These are phyloP conservation scores for Agrochola macilenta DNA, from an alignment of 2,888 invertebrate species.

Conservation along the genomic window DNA sequence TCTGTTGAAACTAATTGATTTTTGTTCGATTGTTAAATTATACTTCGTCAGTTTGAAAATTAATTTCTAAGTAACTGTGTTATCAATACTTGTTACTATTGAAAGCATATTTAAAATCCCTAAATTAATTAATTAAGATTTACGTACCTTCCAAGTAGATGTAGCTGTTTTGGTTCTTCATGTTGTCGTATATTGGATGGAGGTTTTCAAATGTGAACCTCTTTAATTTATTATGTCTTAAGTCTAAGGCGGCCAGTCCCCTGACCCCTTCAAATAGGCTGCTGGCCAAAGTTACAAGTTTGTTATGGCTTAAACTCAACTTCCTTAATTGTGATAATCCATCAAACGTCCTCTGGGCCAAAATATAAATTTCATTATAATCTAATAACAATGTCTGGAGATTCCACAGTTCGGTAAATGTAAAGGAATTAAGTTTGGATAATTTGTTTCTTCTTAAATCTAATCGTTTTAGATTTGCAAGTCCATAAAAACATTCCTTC, in stretches of 20 bases:
- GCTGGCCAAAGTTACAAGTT: slow-evolving; percentile 92
- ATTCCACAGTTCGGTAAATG: slow-evolving; percentile 94
- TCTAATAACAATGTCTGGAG: slow-evolving; percentile 93
- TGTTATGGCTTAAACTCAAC: slow-evolving; percentile 94
- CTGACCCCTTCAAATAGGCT: slow-evolving; percentile 93
- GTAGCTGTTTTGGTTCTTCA: slow-evolving; percentile 93
- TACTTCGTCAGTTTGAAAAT: slow-evolving; percentile 14
- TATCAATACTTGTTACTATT: slow-evolving; percentile 7
- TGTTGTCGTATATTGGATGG: slow-evolving; percentile 93
- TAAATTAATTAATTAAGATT: slow-evolving; percentile 9
- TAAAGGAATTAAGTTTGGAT: slow-evolving; percentile 93
- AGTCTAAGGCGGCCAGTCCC: slow-evolving; percentile 93
- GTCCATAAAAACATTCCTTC: slow-evolving; percentile 94
- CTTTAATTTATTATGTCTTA: slow-evolving; percentile 94
- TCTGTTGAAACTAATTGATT: slow-evolving; percentile 71
- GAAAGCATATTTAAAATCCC: background rate
- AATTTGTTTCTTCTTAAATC: slow-evolving; percentile 94
- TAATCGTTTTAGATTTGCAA: slow-evolving; percentile 93
- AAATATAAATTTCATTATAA: slow-evolving; percentile 92
- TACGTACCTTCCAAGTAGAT: slow-evolving; percentile 94
- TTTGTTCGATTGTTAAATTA: slow-evolving; percentile 67
- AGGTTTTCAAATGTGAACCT: slow-evolving; percentile 94
- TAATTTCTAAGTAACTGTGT: slow-evolving; percentile 25
- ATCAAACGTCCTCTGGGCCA: slow-evolving; percentile 94
- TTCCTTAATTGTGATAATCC: slow-evolving; percentile 93